Conservation (phyloP, 2,888 invertebrate genomes). For the Stegana nigrithorax region DNA sequence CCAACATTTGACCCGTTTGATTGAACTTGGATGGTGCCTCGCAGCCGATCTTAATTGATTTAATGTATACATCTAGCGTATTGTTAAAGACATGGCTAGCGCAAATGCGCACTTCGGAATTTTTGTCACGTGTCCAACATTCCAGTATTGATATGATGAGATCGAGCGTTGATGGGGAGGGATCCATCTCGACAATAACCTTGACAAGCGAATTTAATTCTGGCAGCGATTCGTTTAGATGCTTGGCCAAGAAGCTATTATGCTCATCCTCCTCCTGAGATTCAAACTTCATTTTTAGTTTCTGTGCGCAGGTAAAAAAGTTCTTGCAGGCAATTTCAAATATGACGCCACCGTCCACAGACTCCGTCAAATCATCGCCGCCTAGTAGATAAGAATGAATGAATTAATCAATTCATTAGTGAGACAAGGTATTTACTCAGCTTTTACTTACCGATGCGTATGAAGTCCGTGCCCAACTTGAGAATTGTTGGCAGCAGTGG, state of each 20-base stretch:
- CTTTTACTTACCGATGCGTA: conserved; percentile 68
- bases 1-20: conserved; percentile 79
- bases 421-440: not conserved
- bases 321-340: conserved; percentile 74
- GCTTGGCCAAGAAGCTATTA: conserved; percentile 73
- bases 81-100: conserved; percentile 68
- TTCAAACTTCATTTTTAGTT: conserved; percentile 73
- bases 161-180: conserved; percentile 79
- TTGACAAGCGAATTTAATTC: conserved; percentile 76
- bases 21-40: conserved; percentile 81
- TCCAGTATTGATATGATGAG: conserved; percentile 77
- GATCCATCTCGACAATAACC: conserved; percentile 76
- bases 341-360: conserved; percentile 75
- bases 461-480: conserved; percentile 75
- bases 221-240: conserved; percentile 73
- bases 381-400: too few relatives aligned
- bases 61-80: conserved; percentile 71
- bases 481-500: conserved; percentile 77
- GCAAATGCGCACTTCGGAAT: conserved; percentile 77
- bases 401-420: too few relatives aligned
- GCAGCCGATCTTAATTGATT: conserved; percentile 78
- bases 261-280: conserved; percentile 72
- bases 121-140: conserved; percentile 77
- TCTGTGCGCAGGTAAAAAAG: conserved; percentile 73
- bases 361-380: conserved; percentile 52